Conservation (phyloP, 2,888 invertebrate genomes). For the Epinotia demarniana region DNA sequence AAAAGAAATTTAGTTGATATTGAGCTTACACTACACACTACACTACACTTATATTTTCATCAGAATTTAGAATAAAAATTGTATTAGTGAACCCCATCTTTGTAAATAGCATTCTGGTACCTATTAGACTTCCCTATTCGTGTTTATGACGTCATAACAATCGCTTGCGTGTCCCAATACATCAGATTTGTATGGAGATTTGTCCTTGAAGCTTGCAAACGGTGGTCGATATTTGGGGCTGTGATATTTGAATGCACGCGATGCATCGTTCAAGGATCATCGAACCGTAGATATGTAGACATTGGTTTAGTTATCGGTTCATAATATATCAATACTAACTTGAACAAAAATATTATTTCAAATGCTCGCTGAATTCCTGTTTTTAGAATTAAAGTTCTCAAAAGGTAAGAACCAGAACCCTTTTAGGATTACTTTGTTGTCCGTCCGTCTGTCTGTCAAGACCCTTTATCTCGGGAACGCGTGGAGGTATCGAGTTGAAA, state of each 20-base stretch:
- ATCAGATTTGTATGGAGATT: slow-evolving; percentile 47
- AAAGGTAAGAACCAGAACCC: too few species aligned
- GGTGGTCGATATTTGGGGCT: slow-evolving; percentile 41
- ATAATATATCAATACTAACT: background rate
- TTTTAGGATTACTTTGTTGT: too few species aligned
- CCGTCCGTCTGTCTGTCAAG: too few species aligned
- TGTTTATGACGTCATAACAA: slow-evolving; percentile 56
- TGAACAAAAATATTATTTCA: background rate
- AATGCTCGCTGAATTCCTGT: background rate
- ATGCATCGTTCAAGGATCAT: slow-evolving; percentile 62
- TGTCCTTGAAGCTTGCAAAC: slow-evolving; percentile 55
- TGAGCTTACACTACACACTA: background rate
- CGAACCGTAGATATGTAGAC: slow-evolving; percentile 36
- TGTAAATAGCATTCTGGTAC: background rate
- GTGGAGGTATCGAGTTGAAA: too few species aligned
- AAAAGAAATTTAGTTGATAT: background rate
- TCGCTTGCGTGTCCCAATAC: slow-evolving; percentile 59
- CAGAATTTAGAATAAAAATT: background rate
- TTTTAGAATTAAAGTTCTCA: too few species aligned
- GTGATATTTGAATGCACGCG: slow-evolving; percentile 62
- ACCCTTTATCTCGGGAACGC: too few species aligned
- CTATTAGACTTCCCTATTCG: slow-evolving; percentile 22
- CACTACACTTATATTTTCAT: background rate
- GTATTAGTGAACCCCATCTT: background rate
- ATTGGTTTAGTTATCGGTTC: slow-evolving; percentile 9